These are phyloP conservation scores for Caenorhabditis virilis DNA, from an alignment of 2,888 invertebrate species.

Conservation along the genomic window DNA sequence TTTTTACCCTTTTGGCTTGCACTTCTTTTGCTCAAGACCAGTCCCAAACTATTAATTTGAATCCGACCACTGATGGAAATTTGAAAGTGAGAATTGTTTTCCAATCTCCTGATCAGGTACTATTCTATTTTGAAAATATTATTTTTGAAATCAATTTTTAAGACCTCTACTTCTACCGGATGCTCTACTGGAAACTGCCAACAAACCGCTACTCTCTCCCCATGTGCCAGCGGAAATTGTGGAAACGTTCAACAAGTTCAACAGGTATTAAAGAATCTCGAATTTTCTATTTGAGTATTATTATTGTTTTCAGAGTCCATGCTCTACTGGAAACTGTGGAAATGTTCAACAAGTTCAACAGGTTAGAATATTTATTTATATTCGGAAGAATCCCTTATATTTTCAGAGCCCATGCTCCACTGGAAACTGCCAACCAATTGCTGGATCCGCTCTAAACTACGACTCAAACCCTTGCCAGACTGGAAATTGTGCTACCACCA, in stretches of 20 bases:
- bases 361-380: neutral
- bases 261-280: neutral
- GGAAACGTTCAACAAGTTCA: slow-evolving; percentile 4
- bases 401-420: slow-evolving; percentile 22
- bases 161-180: neutral
- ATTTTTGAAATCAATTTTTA: neutral
- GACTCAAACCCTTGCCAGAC: slow-evolving; percentile 23
- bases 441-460: too few relatives aligned
- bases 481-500: slow-evolving; percentile 14
- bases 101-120: slow-evolving; percentile 31
- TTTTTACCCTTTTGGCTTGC: neutral
- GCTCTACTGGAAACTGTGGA: neutral
- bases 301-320: neutral
- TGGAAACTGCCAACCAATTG: slow-evolving; percentile 21
- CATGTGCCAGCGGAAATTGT: slow-evolving; percentile 24
- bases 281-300: neutral
- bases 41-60: slow-evolving; percentile 22
- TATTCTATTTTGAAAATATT: neutral
- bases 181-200: neutral
- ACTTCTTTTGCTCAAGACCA: slow-evolving; percentile 1
- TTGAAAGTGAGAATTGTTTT: slow-evolving; percentile 35
- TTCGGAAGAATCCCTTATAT: neutral
- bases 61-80: slow-evolving; percentile 20
- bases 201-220: neutral
- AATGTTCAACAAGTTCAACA: neutral